Conservation (phyloP, 2,888 invertebrate genomes). For the Ochropleura plecta region DNA sequence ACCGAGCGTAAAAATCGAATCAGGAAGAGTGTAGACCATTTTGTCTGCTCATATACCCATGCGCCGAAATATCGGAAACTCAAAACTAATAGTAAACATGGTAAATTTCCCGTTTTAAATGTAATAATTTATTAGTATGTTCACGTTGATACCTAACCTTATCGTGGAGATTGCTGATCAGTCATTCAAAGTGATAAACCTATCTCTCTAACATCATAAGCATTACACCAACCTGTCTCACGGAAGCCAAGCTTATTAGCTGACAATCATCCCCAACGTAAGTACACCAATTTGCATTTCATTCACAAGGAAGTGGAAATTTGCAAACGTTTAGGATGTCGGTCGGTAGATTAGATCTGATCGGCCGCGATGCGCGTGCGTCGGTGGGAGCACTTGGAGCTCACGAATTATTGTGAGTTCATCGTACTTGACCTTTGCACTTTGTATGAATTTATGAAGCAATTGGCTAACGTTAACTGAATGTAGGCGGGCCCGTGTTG, state of each 20-base stretch:
- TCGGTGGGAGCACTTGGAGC: constrained; percentile 42
- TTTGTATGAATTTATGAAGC: constrained; percentile 72
- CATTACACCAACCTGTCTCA: constrained; percentile 10
- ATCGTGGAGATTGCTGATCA: background rate
- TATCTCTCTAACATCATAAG: constrained; percentile 1
- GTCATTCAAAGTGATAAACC: background rate
- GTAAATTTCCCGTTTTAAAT: too few species aligned
- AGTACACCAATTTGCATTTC: constrained; percentile 42
- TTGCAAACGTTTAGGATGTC: constrained; percentile 62
- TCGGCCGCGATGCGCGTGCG: constrained; percentile 51
- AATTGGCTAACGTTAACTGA: constrained; percentile 67
- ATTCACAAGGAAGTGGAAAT: constrained; percentile 64
- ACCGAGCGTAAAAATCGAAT: too few species aligned
- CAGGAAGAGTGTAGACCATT: too few species aligned
- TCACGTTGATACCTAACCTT: background rate
- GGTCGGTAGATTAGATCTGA: constrained; percentile 57
- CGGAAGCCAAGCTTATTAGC: constrained; percentile 8
- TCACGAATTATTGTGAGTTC: constrained; percentile 81
- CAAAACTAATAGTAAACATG: too few species aligned
- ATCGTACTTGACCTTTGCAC: constrained; percentile 85
- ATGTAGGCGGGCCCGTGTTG: constrained; percentile 66
- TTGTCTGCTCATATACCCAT: too few species aligned
- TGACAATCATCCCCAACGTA: constrained; percentile 20
- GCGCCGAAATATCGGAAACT: too few species aligned
- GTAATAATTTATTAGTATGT: too few species aligned